Evolutionary conservation across 2,797 vertebrate species (phyloP).

Genomic region (Mormyrus hasselquistii): DNA sequence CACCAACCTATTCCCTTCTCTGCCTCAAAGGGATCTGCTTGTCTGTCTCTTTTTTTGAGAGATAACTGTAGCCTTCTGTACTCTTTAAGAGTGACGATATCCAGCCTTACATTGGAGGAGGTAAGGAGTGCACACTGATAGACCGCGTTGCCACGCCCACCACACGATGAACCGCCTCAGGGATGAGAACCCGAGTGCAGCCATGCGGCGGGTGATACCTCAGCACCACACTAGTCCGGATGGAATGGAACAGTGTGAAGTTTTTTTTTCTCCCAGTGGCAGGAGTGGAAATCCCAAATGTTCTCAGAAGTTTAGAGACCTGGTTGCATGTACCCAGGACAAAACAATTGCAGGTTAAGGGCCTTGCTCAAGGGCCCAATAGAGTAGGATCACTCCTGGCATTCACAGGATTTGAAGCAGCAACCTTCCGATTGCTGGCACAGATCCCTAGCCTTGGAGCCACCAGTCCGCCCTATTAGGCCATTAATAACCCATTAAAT

Average conservation of each 20-base stretch:
- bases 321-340: neutral
- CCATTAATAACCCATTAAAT: constrained; percentile 12
- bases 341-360: neutral
- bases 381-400: neutral
- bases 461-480: neutral
- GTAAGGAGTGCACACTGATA: neutral
- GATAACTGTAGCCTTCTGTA: constrained; percentile 36
- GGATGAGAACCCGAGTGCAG: neutral
- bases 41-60: constrained; percentile 9
- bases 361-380: neutral
- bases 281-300: neutral
- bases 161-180: neutral
- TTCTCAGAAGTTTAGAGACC: neutral
- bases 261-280: neutral
- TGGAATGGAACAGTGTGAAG: neutral
- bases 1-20: neutral
- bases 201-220: neutral
- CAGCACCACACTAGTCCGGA: neutral
- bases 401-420: neutral
- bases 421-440: neutral
- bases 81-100: constrained; percentile 23
- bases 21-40: neutral
- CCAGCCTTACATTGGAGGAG: constrained; percentile 17
- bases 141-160: neutral
- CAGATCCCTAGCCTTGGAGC: neutral